A percentile compares a stretch with the other conserved stretches of the same genome.
Evolutionary conservation across 2,888 invertebrate genomes (phyloP).

Genomic region (Synanthedon tipuliformis): DNA sequence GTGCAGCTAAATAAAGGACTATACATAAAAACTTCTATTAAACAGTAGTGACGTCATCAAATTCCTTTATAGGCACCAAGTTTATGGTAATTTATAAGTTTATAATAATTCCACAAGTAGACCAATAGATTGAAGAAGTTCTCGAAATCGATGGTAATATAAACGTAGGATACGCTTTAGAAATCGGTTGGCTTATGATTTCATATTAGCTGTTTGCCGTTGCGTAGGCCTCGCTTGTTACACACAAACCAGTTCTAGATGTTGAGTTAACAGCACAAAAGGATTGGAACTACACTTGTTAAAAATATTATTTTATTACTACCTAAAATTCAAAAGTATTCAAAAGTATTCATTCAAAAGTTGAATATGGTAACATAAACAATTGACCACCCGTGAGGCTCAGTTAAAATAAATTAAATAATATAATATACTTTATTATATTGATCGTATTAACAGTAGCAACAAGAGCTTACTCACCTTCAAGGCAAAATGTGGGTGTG

Average conservation of each 20-base stretch:
- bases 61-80: conserved; percentile 17
- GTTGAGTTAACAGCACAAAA: conserved; percentile 22
- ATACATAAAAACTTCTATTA: conserved; percentile 5
- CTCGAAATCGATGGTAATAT: conserved; percentile 3
- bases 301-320: no score
- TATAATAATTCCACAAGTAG: background rate
- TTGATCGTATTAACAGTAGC: background rate
- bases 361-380: background rate
- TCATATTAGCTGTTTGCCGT: conserved; percentile 20
- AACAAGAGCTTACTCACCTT: conserved; percentile 2
- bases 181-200: conserved; percentile 25
- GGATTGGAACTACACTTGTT: background rate
- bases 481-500: conserved; percentile 12
- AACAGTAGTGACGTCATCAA: conserved; percentile 20
- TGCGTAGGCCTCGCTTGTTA: conserved; percentile 17
- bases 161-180: conserved; percentile 9
- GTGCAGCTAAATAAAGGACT: background rate
- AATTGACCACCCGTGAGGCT: background rate
- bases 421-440: background rate
- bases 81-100: conserved; percentile 5
- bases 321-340: no score
- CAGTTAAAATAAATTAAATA: background rate
- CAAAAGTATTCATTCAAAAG: no score
- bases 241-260: conserved; percentile 28
- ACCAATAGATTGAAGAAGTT: background rate